Evolutionary conservation across 1,140 invertebrate species (phyloP), one percentile per base, ranked within the genome.

Genomic region (Cecropterus lyciades): DNA sequence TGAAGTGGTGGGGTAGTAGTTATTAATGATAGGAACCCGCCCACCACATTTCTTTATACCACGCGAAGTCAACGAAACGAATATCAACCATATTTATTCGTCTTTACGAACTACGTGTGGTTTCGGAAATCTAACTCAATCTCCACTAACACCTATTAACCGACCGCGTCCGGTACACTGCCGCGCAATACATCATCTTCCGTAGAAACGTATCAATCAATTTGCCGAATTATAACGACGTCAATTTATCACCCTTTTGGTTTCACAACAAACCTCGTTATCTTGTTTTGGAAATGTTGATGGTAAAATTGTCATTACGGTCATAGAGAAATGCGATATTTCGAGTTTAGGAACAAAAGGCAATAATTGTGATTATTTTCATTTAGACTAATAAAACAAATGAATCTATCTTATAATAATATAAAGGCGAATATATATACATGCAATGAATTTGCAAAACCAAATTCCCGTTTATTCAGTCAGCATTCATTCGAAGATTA

Each of bases 141-240:
- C 82, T 77, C 79, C 83, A 86, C 79, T 84, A 87, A 84, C 87
- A 84, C 85, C 85, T 88, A 88, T 88, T 88, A 90, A 75, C 79
- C 68, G 73, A 56, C 72, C 74, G 68, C 71, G 84, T 85, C 80
- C 77, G 75, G 77, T 76, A 83, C 82, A 85, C 73, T 67, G 65
- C 67, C 64, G 63, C 57, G 77, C 75, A 72, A 89, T 87, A 87
- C 80, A 91, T 91, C 88, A 87, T 88, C 40, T 57, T 57, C 67
- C 63, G 68, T 48, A 69, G 70, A 74, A 81, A 78, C 75, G 72
- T 76, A 91, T 91, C 83, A 91, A 91, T 91, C 88, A 89, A 89
- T 89, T 89, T 88, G 67, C 64, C 52, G 65, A 80, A 86, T 85
- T 88, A 84, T 78, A 80, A 79, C 73, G 67, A 76, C 72, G 67